Base-by-base conservation (phyloP, 2,113 vertebrate species). In the Emberiza fucata region DNA sequence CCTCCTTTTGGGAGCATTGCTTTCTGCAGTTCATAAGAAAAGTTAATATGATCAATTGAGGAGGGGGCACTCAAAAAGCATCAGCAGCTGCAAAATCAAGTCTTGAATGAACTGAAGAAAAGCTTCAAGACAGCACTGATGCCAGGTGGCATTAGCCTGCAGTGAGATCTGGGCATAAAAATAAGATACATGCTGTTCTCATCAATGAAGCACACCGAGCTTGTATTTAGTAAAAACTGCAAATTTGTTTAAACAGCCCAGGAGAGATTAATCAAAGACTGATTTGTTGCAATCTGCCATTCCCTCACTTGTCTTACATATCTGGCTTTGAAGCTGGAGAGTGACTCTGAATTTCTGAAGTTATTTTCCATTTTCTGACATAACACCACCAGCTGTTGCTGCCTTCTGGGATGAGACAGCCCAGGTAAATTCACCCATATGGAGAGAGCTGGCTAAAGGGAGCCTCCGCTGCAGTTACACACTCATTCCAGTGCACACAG, bases 101-200 rank as follows among this genome's bases (percentile, higher is more conserved):
- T 27, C 39, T 33, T 88, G 23, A 88, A 73, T 29, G 39, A 77
- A 80, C 50, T 70, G 33, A 63, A 76, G 70, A 40, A 66, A 90
- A 73, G 23, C n/a, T 80, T 57, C 45, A 73, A 85, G 47, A 61
- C 19, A 66, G 56, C n/a, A 22, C 44, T 69, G 79, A 39, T 92
- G 56, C 80, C 94, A 95, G 72, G 95, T 84, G 69, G 83, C 77
- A 84, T 70, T n/a, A 77, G 40, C 37, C 84, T 93, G 48, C 88
- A 91, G 56, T 28, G 47, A 60, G 56, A 92, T 86, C 80, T 76
- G 69, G 77, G 61, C 84, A 79, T 24, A 48, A 91, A 92, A 85
- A 84, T 39, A 64, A 94, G 61, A 75, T 40, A 81, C 65, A 59
- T 40, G 68, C 76, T 94, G 88, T 93, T 96, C 92, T 88, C 59